A percentile compares a stretch with the other conserved stretches of the same genome.
Evolutionary conservation across 2,113 vertebrate genomes (phyloP).

Genomic region (Xenus cinereus): DNA sequence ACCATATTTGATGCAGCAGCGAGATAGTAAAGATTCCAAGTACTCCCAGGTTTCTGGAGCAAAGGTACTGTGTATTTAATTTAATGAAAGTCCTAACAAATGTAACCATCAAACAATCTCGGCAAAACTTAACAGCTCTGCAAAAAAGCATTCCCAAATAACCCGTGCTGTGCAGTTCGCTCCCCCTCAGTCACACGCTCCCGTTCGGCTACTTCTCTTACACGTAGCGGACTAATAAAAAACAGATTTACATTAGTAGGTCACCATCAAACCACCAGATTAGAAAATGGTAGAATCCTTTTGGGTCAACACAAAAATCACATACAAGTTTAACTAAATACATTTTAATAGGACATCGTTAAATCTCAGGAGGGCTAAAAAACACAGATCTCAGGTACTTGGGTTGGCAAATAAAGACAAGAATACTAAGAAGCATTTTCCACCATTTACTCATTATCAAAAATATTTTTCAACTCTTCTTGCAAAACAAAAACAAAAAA

Average conservation of each 20-base stretch:
- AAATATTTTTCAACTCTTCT: conserved; percentile 94
- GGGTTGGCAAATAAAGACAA: conserved; percentile 85
- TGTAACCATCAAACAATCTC: conserved; percentile 61
- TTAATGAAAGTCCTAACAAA: conserved; percentile 57
- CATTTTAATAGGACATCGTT: conserved; percentile 78
- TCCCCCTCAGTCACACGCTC: neutral
- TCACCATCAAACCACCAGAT: conserved; percentile 60
- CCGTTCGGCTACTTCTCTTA: conserved; percentile 43
- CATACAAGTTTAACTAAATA: conserved; percentile 79
- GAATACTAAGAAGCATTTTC: conserved; percentile 87
- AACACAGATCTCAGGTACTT: conserved; percentile 75
- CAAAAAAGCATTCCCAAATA: conserved; percentile 36
- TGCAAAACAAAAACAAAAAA: conserved; percentile 82
- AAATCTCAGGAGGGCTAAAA: conserved; percentile 73
- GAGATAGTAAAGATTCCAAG: conserved; percentile 29
- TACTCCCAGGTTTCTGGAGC: conserved; percentile 37
- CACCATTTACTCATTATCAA: conserved; percentile 93
- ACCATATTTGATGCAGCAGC: neutral
- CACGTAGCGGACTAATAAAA: conserved; percentile 55
- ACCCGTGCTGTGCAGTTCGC: neutral
- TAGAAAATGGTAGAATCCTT: conserved; percentile 60
- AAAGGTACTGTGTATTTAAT: conserved; percentile 52
- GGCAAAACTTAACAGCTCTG: conserved; percentile 60
- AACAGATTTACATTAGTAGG: conserved; percentile 65
- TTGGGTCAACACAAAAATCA: conserved; percentile 81